Evolutionary conservation across 2,797 vertebrate species (phyloP).

Genomic region (Anabas testudineus): DNA sequence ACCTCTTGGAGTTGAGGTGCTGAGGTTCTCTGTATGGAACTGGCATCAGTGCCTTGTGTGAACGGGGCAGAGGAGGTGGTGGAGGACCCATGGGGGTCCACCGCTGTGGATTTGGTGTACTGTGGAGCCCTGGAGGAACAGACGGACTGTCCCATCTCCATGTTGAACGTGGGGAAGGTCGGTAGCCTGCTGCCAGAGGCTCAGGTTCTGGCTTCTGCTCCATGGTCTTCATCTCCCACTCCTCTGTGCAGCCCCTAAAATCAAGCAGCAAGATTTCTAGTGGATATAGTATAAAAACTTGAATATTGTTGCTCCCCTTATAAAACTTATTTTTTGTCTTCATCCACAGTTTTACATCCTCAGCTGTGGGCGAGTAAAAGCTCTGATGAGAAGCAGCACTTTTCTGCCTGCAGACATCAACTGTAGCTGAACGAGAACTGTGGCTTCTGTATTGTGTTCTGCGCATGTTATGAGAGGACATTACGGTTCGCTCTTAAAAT

Average conservation of each 20-base stretch:
- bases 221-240: constrained; percentile 89
- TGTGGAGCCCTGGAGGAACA: constrained; percentile 80
- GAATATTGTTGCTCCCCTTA: not conserved
- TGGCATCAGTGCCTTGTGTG: constrained; percentile 82
- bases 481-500: constrained; percentile 14
- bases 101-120: constrained; percentile 82
- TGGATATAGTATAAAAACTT: constrained; percentile 3
- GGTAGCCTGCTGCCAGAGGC: constrained; percentile 81
- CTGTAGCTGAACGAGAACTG: constrained; percentile 36
- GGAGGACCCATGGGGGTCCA: constrained; percentile 83
- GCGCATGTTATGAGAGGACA: constrained; percentile 1
- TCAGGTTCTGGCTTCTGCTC: constrained; percentile 89
- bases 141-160: constrained; percentile 91
- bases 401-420: constrained; percentile 15
- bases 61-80: constrained; percentile 81
- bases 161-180: constrained; percentile 85
- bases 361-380: constrained; percentile 8
- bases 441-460: constrained; percentile 6
- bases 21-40: constrained; percentile 90
- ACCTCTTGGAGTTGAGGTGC: constrained; percentile 88
- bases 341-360: constrained; percentile 4
- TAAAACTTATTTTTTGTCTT: not conserved
- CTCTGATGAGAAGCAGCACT: constrained; percentile 2
- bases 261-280: constrained; percentile 2
- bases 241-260: constrained; percentile 92